Conservation (phyloP, 2,888 invertebrate species). For the Trilocha varians region DNA sequence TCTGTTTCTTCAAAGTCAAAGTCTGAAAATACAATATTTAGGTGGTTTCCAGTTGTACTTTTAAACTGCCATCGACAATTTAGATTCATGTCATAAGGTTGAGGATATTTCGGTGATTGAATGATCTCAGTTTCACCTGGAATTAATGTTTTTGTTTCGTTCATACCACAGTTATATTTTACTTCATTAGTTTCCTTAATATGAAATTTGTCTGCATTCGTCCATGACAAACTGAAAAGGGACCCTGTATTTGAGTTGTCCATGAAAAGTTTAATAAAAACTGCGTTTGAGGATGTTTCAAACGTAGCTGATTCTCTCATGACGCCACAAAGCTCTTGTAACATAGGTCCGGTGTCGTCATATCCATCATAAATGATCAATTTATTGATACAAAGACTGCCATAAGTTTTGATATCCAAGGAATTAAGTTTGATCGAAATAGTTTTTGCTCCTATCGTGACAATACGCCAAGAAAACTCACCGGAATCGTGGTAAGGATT, state of each 20-base stretch:
- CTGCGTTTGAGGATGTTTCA: slow-evolving; percentile 75
- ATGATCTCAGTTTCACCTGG: slow-evolving; percentile 39
- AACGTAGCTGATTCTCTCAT: slow-evolving; percentile 27
- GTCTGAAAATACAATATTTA: slow-evolving; percentile 69
- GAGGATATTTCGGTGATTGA: slow-evolving; percentile 84
- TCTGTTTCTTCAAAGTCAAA: slow-evolving; percentile 75
- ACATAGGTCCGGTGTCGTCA: slow-evolving; percentile 73
- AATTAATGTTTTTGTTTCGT: slow-evolving; percentile 32
- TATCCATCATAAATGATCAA: slow-evolving; percentile 82
- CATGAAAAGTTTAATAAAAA: slow-evolving; percentile 71
- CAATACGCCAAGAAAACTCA: slow-evolving; percentile 80
- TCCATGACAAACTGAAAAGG: slow-evolving; percentile 44
- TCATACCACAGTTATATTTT: slow-evolving; percentile 46
- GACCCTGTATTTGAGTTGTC: slow-evolving; percentile 56
- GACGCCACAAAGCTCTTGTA: slow-evolving; percentile 73
- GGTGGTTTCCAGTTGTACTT: slow-evolving; percentile 73
- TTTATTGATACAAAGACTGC: slow-evolving; percentile 37
- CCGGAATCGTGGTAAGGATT: slow-evolving; percentile 47
- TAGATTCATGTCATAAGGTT: slow-evolving; percentile 74
- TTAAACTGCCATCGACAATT: slow-evolving; percentile 84
- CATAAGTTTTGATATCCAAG: slow-evolving; percentile 42
- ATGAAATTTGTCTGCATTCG: slow-evolving; percentile 19
- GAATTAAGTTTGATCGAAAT: slow-evolving; percentile 32
- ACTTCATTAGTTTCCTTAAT: slow-evolving; percentile 10
- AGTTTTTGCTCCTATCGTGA: slow-evolving; percentile 38